phyloP scores from a whole-genome alignment of 2,113 vertebrate genomes.

The Oncorhynchus mykiss region DNA sequence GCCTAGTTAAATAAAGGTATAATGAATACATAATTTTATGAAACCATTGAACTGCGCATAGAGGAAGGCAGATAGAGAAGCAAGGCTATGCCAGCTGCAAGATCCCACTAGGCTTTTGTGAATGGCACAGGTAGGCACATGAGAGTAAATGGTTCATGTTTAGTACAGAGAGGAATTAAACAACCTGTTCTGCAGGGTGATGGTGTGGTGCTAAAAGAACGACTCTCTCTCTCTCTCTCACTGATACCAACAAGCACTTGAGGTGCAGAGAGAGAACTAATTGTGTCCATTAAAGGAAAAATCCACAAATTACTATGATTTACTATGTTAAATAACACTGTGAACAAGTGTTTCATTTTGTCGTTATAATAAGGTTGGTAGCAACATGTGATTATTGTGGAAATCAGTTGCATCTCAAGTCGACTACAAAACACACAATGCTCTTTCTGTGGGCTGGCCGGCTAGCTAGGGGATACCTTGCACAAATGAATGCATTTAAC shows the following conservation, averaged over 20 bases:
- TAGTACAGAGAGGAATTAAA: slow-evolving; percentile 64
- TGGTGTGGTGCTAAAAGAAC: slow-evolving; percentile 71
- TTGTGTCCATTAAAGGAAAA: slow-evolving; percentile 62
- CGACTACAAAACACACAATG: too few species aligned
- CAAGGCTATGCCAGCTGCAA: slow-evolving; percentile 14
- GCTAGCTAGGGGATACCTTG: too few species aligned
- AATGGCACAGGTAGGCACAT: slow-evolving; percentile 54
- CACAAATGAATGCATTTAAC: too few species aligned
- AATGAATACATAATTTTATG: slow-evolving; percentile 25
- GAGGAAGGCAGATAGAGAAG: slow-evolving; percentile 32
- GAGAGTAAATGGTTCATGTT: slow-evolving; percentile 69
- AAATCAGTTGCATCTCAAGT: too few species aligned
- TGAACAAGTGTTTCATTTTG: too few species aligned
- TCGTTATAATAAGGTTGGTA: too few species aligned
- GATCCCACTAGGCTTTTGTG: slow-evolving; percentile 5
- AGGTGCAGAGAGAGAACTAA: slow-evolving; percentile 66
- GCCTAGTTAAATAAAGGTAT: too few species aligned
- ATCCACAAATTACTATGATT: too few species aligned
- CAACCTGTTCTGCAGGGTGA: slow-evolving; percentile 59
- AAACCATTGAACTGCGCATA: slow-evolving; percentile 30
- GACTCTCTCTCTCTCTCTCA: slow-evolving; percentile 58
- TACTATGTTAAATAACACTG: too few species aligned
- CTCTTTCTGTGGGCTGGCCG: too few species aligned
- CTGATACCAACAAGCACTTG: slow-evolving; percentile 60
- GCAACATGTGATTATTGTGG: too few species aligned